Conservation (phyloP, 1,140 invertebrate species). For the Metopolophium dirhodum region DNA sequence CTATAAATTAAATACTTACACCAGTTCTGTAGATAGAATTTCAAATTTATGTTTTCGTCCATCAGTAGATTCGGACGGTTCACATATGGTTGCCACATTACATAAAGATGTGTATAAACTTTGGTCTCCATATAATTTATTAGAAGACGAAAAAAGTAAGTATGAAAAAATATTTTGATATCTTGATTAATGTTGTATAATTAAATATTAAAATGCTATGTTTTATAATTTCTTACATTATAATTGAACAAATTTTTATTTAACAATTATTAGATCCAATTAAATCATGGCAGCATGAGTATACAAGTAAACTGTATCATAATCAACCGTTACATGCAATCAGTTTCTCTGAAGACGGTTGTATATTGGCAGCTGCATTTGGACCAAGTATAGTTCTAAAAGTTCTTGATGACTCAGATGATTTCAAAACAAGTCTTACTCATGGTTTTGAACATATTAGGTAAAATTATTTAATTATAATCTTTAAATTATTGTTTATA, state of each 20-base stretch:
- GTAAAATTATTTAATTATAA: slow-evolving; percentile 51
- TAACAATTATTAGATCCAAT: slow-evolving; percentile 62
- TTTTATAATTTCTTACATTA: background rate
- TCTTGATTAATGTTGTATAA: slow-evolving; percentile 31
- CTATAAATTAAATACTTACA: slow-evolving; percentile 54
- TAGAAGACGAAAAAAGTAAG: slow-evolving; percentile 45
- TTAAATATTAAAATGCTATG: background rate
- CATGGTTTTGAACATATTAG: slow-evolving; percentile 56
- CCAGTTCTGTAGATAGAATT: slow-evolving; percentile 50
- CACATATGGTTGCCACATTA: slow-evolving; percentile 29
- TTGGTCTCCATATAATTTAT: slow-evolving; percentile 46
- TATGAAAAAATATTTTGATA: background rate
- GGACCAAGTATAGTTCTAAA: slow-evolving; percentile 75
- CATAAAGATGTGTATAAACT: slow-evolving; percentile 18
- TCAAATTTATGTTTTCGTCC: slow-evolving; percentile 52
- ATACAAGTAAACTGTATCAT: slow-evolving; percentile 71
- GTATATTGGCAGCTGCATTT: slow-evolving; percentile 76
- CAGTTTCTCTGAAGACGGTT: slow-evolving; percentile 78
- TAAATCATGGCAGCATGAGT: slow-evolving; percentile 65
- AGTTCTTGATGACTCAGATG: slow-evolving; percentile 62
- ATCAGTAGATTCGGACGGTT: slow-evolving; percentile 1
- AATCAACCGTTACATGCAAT: slow-evolving; percentile 67
- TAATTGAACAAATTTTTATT: background rate
- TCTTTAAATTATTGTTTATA: background rate
- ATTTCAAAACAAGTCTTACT: slow-evolving; percentile 57